Evolutionary conservation across 2,888 invertebrate species (phyloP).

Genomic region (Hypselothyrea guttata): DNA sequence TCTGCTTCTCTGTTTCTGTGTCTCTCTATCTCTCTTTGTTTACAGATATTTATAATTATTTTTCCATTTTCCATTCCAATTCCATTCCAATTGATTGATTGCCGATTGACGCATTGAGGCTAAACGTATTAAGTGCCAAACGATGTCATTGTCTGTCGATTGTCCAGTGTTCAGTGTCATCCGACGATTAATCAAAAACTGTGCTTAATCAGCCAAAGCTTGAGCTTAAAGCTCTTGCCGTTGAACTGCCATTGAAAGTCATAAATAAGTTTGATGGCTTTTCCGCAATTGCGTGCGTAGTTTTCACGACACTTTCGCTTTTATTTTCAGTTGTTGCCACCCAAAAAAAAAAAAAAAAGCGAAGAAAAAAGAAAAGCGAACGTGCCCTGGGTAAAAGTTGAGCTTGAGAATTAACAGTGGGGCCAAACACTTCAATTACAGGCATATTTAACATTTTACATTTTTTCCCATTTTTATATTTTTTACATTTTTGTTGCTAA

Average conservation of each 20-base stretch:
- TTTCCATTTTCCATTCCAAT: slow-evolving; percentile 19
- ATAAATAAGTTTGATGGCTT: slow-evolving; percentile 45
- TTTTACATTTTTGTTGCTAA: neutral
- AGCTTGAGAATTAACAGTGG: slow-evolving; percentile 51
- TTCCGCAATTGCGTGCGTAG: slow-evolving; percentile 41
- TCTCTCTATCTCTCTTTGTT: neutral
- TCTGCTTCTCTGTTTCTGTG: slow-evolving; percentile 6
- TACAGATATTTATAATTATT: slow-evolving; percentile 25
- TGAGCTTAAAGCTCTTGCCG: too few relatives aligned
- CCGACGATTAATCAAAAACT: neutral
- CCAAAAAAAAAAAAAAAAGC: neutral
- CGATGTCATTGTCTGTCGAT: slow-evolving; percentile 66
- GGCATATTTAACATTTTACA: slow-evolving; percentile 34
- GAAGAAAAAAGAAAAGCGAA: slow-evolving; percentile 29
- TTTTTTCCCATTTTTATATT: slow-evolving; percentile 12
- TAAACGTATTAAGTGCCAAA: slow-evolving; percentile 64
- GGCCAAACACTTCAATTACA: slow-evolving; percentile 25
- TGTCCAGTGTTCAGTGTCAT: neutral
- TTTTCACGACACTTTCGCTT: slow-evolving; percentile 65
- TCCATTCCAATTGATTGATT: slow-evolving; percentile 52
- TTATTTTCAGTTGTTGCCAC: slow-evolving; percentile 16
- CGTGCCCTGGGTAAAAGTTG: slow-evolving; percentile 66
- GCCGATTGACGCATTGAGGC: slow-evolving; percentile 56
- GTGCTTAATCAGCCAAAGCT: slow-evolving; percentile 25
- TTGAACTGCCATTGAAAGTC: slow-evolving; percentile 8